A percentile compares a stretch with the other conserved stretches of the same genome.
Conservation (phyloP, 2,888 invertebrate genomes). For the Epistrophe eligans region DNA sequence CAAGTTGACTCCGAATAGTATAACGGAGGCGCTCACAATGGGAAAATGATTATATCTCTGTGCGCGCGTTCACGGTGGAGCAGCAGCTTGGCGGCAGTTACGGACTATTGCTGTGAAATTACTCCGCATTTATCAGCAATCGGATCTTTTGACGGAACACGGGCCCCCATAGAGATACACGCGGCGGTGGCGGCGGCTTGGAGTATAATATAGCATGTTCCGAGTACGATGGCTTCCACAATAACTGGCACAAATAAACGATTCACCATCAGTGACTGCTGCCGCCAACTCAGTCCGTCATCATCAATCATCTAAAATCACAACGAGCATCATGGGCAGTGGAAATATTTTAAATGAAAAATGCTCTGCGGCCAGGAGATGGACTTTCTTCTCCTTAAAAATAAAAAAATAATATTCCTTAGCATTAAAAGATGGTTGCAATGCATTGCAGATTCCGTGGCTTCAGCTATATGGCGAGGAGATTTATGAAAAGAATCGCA, state of each 20-base stretch:
- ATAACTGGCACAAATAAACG: slow-evolving; percentile 70
- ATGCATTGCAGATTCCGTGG: neutral
- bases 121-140: slow-evolving; percentile 70
- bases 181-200: neutral
- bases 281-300: slow-evolving; percentile 58
- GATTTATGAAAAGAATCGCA: slow-evolving; percentile 17
- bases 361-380: slow-evolving; percentile 50
- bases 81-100: neutral
- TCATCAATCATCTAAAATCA: slow-evolving; percentile 67
- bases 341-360: slow-evolving; percentile 21
- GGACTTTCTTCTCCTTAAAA: slow-evolving; percentile 43
- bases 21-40: slow-evolving; percentile 52
- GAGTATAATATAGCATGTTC: slow-evolving; percentile 48
- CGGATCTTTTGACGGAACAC: slow-evolving; percentile 70
- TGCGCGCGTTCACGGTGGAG: neutral
- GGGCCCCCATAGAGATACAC: slow-evolving; percentile 48
- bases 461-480: neutral
- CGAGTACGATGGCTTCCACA: slow-evolving; percentile 54
- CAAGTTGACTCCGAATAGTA: slow-evolving; percentile 25
- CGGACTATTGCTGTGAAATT: slow-evolving; percentile 59
- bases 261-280: slow-evolving; percentile 49
- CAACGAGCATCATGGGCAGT: slow-evolving; percentile 33
- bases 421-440: neutral
- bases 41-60: slow-evolving; percentile 56
- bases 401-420: neutral